Percentiles rank a stretch among this genome's conserved stretches.
These are phyloP conservation scores for Saxicola maurus DNA, from an alignment of 2,797 vertebrate species.

Conservation along the genomic window DNA sequence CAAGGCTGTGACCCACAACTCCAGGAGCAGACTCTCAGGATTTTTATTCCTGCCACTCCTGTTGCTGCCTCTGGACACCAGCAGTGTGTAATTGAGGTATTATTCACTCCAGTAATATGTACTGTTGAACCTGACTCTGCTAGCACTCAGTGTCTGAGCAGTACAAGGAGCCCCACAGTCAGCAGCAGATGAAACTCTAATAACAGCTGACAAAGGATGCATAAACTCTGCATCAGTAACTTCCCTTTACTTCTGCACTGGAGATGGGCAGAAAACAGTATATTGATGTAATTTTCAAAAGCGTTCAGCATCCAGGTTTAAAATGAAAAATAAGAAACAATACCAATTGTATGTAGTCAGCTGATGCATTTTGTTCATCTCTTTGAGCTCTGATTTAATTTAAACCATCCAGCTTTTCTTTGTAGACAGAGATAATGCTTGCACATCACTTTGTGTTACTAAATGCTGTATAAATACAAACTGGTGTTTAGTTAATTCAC, in stretches of 20 bases:
- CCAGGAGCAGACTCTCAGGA: neutral
- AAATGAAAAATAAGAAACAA: conserved; percentile 6
- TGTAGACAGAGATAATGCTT: neutral
- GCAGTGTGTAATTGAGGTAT: neutral
- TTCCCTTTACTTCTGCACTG: neutral
- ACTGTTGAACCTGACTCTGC: neutral
- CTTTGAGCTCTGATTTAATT: neutral
- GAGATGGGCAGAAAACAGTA: neutral
- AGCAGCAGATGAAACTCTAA: conserved; percentile 37
- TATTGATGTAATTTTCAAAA: neutral
- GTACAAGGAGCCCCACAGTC: neutral
- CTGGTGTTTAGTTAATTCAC: neutral
- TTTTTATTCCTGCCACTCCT: neutral
- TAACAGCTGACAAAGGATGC: neutral
- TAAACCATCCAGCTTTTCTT: neutral
- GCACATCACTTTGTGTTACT: neutral
- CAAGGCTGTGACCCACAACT: neutral
- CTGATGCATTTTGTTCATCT: neutral
- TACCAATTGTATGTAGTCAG: neutral
- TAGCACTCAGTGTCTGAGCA: neutral
- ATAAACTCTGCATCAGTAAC: neutral
- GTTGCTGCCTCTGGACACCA: neutral
- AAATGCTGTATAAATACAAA: conserved; percentile 14
- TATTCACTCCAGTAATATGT: neutral
- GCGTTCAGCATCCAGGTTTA: neutral